Evolutionary conservation across 1,140 invertebrate genomes (phyloP).

Genomic region (Sycophila sp.): DNA sequence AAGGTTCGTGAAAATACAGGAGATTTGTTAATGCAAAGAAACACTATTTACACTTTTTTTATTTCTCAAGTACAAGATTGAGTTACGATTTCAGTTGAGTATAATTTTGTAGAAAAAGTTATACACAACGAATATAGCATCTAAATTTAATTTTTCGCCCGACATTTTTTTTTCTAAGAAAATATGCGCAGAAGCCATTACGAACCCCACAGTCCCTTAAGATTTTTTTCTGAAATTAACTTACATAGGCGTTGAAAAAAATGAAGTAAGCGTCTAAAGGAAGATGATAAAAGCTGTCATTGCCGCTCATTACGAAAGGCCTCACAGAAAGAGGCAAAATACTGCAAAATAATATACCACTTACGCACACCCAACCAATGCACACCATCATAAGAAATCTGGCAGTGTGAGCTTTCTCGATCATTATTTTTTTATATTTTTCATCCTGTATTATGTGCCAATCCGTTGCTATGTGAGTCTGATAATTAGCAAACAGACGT

Average conservation of each 20-base stretch:
- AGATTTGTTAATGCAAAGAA: too few relatives aligned
- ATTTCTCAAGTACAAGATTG: too few relatives aligned
- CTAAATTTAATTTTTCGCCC: too few relatives aligned
- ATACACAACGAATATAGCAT: too few relatives aligned
- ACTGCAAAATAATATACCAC: not conserved
- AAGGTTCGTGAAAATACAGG: too few relatives aligned
- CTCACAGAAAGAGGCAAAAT: not conserved
- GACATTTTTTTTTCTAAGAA: too few relatives aligned
- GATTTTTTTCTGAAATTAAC: too few relatives aligned
- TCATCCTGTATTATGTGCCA: not conserved
- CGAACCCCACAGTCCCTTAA: too few relatives aligned
- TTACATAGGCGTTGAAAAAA: not conserved
- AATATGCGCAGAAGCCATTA: too few relatives aligned
- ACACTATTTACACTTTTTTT: too few relatives aligned
- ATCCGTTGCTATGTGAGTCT: not conserved
- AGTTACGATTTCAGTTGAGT: too few relatives aligned
- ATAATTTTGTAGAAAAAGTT: too few relatives aligned
- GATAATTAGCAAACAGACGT: not conserved
- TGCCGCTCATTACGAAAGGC: not conserved
- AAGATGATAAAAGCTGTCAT: not conserved
- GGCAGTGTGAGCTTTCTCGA: not conserved
- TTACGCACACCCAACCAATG: not conserved
- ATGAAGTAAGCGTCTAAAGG: not conserved
- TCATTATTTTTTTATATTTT: not conserved
- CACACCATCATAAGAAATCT: not conserved